Percentiles rank a stretch among this genome's conserved stretches.
Conservation (phyloP, 2,113 vertebrate species). For the Brevimyrus niger region DNA sequence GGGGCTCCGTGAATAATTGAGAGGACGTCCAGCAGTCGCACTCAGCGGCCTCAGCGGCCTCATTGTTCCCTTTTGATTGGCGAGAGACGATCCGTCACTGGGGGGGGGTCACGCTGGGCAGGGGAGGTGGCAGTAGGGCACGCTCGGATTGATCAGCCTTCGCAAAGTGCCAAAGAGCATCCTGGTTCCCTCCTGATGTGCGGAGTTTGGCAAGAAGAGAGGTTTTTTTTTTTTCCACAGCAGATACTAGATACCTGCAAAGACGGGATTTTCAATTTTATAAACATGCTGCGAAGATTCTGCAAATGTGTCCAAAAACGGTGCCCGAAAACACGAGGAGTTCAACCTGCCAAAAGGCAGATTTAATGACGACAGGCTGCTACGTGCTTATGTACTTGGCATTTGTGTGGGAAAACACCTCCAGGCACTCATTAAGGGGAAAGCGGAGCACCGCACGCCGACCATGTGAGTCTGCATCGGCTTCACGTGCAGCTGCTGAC, state of each 20-base stretch:
- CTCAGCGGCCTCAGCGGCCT: background rate
- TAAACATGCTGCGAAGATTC: background rate
- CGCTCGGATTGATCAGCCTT: background rate
- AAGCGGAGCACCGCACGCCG: background rate
- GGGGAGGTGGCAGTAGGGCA: background rate
- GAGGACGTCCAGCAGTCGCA: background rate
- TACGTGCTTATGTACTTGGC: background rate
- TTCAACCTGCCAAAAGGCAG: background rate
- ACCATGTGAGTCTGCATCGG: background rate
- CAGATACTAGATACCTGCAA: background rate
- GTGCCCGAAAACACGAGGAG: background rate
- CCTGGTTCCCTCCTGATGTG: background rate
- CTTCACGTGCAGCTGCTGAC: background rate
- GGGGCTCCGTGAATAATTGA: slow-evolving; percentile 26
- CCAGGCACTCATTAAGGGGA: background rate
- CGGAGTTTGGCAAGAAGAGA: background rate
- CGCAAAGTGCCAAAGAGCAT: background rate
- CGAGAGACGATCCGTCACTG: background rate
- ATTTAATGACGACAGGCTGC: background rate
- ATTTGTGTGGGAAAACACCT: background rate
- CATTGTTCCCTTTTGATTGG: background rate
- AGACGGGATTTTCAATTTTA: background rate
- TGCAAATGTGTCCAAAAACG: background rate
- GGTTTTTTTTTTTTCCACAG: background rate
- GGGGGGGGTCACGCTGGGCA: background rate